Evolutionary conservation across 2,113 vertebrate genomes (phyloP).

Genomic region (Tychaedon coryphoeus): DNA sequence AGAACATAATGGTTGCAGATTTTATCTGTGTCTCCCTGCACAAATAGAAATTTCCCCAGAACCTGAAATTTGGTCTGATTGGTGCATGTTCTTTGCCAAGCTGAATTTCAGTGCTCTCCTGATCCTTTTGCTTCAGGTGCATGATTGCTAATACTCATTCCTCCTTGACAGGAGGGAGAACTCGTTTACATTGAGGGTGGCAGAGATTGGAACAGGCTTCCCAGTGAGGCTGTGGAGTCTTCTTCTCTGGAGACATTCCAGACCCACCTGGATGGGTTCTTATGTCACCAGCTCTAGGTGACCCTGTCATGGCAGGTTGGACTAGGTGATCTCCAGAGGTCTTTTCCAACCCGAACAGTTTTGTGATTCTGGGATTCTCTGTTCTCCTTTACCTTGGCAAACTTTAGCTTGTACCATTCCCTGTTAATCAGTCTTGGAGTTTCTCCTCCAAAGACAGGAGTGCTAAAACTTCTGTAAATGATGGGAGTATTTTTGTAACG

Average conservation of each 20-base stretch:
- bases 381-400: neutral
- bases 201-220: neutral
- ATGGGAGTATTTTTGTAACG: neutral
- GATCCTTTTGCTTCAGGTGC: neutral
- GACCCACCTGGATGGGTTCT: neutral
- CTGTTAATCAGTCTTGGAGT: neutral
- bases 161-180: neutral
- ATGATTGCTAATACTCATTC: neutral
- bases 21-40: neutral
- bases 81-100: neutral
- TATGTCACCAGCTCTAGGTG: neutral
- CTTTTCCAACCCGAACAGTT: neutral
- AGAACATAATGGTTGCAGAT: neutral
- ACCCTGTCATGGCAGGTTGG: neutral
- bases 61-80: neutral
- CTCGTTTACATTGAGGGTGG: accelerated
- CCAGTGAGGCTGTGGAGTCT: neutral
- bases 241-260: neutral
- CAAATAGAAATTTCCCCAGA: neutral
- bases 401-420: neutral
- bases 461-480: neutral
- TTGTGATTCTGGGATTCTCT: neutral
- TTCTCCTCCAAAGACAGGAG: neutral
- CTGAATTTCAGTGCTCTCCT: neutral
- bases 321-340: neutral